Evolutionary conservation across 2,797 vertebrate species (phyloP).

Genomic region (Tinamus major): DNA sequence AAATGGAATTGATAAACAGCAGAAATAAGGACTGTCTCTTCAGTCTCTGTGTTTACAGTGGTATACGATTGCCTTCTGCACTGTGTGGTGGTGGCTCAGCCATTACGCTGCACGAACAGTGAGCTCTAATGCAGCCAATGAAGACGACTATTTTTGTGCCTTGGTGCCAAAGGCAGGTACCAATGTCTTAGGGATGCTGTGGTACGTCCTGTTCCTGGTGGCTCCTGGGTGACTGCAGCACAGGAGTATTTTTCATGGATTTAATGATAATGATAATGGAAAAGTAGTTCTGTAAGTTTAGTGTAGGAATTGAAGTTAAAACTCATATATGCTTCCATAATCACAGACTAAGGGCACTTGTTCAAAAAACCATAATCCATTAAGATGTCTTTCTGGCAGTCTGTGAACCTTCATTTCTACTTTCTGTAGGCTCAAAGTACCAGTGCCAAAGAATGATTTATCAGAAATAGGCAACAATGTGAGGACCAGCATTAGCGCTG

Average conservation of each 20-base stretch:
- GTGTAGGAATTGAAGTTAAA: neutral
- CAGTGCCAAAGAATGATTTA: neutral
- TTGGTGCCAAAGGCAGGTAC: neutral
- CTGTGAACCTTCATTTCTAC: neutral
- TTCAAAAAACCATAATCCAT: neutral
- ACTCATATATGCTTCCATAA: neutral
- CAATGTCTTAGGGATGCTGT: neutral
- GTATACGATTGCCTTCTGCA: conserved; percentile 42
- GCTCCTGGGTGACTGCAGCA: neutral
- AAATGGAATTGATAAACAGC: neutral
- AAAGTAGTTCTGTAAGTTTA: neutral
- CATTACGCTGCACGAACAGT: conserved; percentile 4
- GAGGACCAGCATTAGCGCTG: neutral
- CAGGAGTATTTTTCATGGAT: neutral
- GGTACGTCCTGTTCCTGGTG: neutral
- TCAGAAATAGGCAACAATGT: neutral
- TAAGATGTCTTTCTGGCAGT: neutral
- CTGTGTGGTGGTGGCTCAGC: neutral
- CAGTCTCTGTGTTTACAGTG: conserved; percentile 31
- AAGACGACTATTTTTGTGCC: conserved; percentile 12
- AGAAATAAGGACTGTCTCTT: conserved; percentile 39
- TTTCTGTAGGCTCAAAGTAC: neutral
- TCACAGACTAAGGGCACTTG: neutral
- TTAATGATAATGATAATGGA: neutral
- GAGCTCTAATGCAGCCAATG: conserved; percentile 15